Evolutionary conservation across 2,888 invertebrate genomes (phyloP).

Genomic region (Chamaedrilus cognettii): DNA sequence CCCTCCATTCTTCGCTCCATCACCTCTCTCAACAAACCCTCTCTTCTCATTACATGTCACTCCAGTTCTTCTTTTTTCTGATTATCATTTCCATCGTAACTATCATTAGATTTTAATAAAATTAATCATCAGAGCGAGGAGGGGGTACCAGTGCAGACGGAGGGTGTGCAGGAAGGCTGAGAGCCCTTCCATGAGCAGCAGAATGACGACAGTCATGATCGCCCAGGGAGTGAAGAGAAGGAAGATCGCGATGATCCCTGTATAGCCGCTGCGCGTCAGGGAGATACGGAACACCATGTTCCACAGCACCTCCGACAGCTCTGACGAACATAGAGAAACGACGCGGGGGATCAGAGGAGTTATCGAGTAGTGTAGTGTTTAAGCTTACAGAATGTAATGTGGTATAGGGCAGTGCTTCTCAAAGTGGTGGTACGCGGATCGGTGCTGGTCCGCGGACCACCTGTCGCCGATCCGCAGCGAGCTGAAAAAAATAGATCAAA

Average conservation of each 20-base stretch:
- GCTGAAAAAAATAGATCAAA: too few species aligned
- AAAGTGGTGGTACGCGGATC: neutral
- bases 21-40: too few species aligned
- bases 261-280: slow-evolving; percentile 68
- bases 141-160: slow-evolving; percentile 86
- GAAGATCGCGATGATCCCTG: slow-evolving; percentile 71
- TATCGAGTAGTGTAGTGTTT: too few species aligned
- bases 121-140: too few species aligned
- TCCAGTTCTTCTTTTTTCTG: too few species aligned
- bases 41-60: too few species aligned
- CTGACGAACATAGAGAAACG: slow-evolving; percentile 58
- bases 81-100: too few species aligned
- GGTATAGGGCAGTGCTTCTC: neutral
- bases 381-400: too few species aligned
- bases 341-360: too few species aligned
- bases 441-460: neutral
- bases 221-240: slow-evolving; percentile 92
- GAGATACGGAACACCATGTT: slow-evolving; percentile 77
- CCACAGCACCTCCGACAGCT: slow-evolving; percentile 87
- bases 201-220: slow-evolving; percentile 86
- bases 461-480: neutral
- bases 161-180: slow-evolving; percentile 99
- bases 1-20: too few species aligned
- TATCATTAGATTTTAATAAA: too few species aligned
- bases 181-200: slow-evolving; percentile 98